Conservation (phyloP, 2,113 vertebrate species). For the Guaruba guarouba region DNA sequence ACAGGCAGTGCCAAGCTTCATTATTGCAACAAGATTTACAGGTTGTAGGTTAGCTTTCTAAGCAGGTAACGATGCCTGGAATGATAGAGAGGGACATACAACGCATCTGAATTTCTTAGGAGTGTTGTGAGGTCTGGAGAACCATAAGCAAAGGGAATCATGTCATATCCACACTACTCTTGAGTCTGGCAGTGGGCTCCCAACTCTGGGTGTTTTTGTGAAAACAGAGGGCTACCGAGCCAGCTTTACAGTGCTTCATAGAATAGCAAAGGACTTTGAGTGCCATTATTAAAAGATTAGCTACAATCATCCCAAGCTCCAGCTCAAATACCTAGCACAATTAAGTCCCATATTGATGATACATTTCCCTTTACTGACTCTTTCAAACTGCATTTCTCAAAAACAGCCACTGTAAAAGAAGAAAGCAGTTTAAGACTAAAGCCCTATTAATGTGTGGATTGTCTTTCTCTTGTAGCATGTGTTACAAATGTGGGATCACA, state of each 20-base stretch:
- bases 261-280: neutral
- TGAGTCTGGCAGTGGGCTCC: neutral
- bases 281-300: neutral
- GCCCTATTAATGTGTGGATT: neutral
- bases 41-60: conserved; percentile 33
- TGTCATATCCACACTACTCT: neutral
- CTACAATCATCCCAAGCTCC: neutral
- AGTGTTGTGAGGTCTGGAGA: neutral
- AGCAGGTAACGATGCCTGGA: neutral
- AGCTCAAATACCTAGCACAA: neutral
- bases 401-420: neutral
- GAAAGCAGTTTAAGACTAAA: neutral
- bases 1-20: conserved; percentile 13
- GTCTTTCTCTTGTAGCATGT: neutral
- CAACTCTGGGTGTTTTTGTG: neutral
- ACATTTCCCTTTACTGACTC: neutral
- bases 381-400: neutral
- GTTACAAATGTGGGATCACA: neutral
- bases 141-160: neutral
- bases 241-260: neutral
- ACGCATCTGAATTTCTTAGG: neutral
- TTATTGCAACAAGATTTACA: conserved; percentile 48
- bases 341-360: neutral
- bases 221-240: neutral
- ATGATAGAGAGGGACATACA: neutral